Evolutionary conservation across 2,888 invertebrate genomes (phyloP), one percentile per base, ranked within the genome.

Genomic region (Calliphora vomitoria): DNA sequence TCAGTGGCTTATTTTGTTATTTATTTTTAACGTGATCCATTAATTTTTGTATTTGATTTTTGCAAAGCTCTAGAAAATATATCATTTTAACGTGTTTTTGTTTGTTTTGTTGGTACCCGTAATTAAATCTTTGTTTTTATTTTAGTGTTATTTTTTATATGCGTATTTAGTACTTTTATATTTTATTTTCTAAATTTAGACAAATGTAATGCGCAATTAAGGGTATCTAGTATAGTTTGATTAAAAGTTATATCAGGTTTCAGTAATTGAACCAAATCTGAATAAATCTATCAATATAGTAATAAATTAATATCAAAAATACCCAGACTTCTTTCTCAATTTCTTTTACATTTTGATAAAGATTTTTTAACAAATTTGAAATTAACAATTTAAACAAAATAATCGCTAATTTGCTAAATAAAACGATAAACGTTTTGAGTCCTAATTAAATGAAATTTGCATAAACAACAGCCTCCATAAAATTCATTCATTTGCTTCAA

Each of bases 11-110:
- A 20, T 31, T 60, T 60, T 31, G 4, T 60, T 31, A 60, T 25
- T 64, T 38, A n/a, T 38, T 64, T 38, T 66, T 66, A 66, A 41
- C 62, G 62, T 62, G 62, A 35, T 15, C 31, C n/a, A 62, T 35
- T 62, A 62, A 62, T n/a, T 20, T 55, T 20, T 50, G n/a, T 50
- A n/a, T 35, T 55, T 55, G 8, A 20, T 10, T 20, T 55, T 55
- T 55, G 1, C 60, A 60, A 60, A 60, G 35, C 60, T 60, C 20
- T 60, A 35, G 60, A 31, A 60, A 58, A 58, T n/a, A 25, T 25
- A 58, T 25, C 25, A 25, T 25, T 58, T 58, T 25, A 25, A 58
- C 6, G 3, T 11, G 25, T 58, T 58, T 58, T 31, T 20, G 55
- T 58, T 25, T 13, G 18, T 58, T 11, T 58, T 11, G n/a, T n/a